A percentile compares a stretch with the other conserved stretches of the same genome.
Evolutionary conservation across 2,113 vertebrate genomes (phyloP).

Genomic region (Catagonus wagneri): DNA sequence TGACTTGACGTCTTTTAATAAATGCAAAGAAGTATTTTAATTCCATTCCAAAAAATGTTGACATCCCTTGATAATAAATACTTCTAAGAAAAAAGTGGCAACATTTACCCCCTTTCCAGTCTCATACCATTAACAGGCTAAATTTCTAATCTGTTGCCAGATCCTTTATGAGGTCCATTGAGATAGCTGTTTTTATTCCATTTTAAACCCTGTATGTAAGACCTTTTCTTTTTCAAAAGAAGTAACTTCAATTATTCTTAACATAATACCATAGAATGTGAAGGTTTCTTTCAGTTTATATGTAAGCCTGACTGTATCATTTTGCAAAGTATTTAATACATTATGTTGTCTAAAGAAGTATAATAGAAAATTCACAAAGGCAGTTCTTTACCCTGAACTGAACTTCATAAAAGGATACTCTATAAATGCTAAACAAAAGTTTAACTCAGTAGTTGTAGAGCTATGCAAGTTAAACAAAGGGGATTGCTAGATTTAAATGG

Average conservation of each 20-base stretch:
- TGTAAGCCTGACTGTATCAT: neutral
- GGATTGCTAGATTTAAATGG: neutral
- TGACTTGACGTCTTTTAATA: neutral
- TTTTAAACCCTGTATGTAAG: neutral
- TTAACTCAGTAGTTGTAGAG: neutral
- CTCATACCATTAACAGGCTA: neutral
- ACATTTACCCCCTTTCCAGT: neutral
- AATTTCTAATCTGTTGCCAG: neutral
- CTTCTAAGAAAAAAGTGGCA: neutral
- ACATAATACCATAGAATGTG: neutral
- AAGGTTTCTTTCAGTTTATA: neutral
- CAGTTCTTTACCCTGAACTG: neutral
- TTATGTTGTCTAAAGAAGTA: neutral
- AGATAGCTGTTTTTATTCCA: conserved; percentile 18
- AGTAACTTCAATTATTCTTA: neutral
- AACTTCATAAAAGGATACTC: neutral
- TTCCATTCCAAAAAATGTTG: neutral
- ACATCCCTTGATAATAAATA: neutral
- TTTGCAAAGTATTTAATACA: conserved; percentile 13
- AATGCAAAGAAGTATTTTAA: neutral
- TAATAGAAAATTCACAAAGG: neutral
- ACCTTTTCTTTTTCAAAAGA: neutral
- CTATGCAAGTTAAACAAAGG: neutral
- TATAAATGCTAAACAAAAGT: neutral
- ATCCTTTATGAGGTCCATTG: neutral